Conservation (phyloP, 2,797 vertebrate genomes). For the Discoglossus pictus region DNA sequence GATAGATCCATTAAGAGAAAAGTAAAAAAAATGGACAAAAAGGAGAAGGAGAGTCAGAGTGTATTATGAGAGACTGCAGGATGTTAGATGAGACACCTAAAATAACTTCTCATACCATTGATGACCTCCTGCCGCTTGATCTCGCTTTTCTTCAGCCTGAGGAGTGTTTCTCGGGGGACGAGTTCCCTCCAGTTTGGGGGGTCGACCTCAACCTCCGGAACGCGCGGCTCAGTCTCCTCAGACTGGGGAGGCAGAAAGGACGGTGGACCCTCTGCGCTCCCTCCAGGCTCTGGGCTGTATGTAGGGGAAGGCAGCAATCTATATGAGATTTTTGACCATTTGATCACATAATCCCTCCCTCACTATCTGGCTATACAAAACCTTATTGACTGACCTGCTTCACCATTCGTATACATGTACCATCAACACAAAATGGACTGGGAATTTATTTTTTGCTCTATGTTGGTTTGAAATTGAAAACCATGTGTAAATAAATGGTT, state of each 20-base stretch:
- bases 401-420: too few relatives aligned
- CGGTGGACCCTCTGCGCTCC: constrained; percentile 54
- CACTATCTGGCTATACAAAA: too few relatives aligned
- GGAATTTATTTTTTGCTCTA: too few relatives aligned
- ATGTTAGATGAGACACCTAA: background rate
- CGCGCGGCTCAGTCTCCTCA: constrained; percentile 82
- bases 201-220: constrained; percentile 81
- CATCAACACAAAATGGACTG: too few relatives aligned
- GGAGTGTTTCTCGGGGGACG: constrained; percentile 68
- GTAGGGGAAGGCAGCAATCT: background rate
- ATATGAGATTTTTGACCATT: too few relatives aligned
- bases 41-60: background rate
- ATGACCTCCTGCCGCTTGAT: constrained; percentile 90
- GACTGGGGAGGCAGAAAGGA: constrained; percentile 66
- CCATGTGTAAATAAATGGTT: too few relatives aligned
- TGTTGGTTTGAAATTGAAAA: too few relatives aligned
- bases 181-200: constrained; percentile 85
- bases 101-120: constrained; percentile 82
- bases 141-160: constrained; percentile 81
- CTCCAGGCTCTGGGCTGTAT: constrained; percentile 53
- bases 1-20: too few relatives aligned
- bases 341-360: too few relatives aligned
- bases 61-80: background rate
- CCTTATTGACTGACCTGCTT: too few relatives aligned
- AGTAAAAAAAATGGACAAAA: too few relatives aligned